Evolutionary conservation across 2,888 invertebrate genomes (phyloP), one percentile per base, ranked within the genome.

Genomic region (Luperina nickerlii): DNA sequence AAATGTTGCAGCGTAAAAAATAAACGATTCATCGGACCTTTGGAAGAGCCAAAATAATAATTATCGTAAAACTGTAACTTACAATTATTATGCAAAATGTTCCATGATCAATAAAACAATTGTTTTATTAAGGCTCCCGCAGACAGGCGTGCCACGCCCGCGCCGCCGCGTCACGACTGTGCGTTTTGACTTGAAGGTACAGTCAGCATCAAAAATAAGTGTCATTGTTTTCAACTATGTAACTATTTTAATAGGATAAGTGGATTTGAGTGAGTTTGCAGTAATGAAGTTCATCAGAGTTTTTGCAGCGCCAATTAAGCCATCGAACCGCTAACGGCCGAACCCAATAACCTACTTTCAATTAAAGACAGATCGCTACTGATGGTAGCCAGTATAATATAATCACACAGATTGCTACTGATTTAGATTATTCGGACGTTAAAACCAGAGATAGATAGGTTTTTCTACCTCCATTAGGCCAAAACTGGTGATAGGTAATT

Each of bases 201-300:
- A 67, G 70, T 71, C 27, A 62, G 18, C 24, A 13, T 20, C 70
- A 71, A 24, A 38, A 67, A 67, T 66, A 60, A 68, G 2, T 62
- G n/a, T 18, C 2, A 45, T 42, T 54, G 2, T 32, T 78, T 76
- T 67, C 2, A 57, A 76, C 18, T n/a, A n/a, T n/a, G n/a, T 38
- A 54, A 0, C 0, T 38, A 18, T 51, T 54, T 24, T 18, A 63
- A n/a, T 20, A 48, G 0, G 20, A 38, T 15, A n/a, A 18, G 15
- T 9, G n/a, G 32, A 32, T 13, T n/a, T 51, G 2, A 9, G 0
- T 54, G 20, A 54, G 8, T 66, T 4, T 38, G 2, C 20, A 60
- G 20, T 4, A 72, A 60, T 60, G 11, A 73, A 73, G 38, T 76
- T 76, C 6, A 51, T 48, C n/a, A n/a, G 48, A 32, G 3, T 54